Conservation (phyloP, 2,113 vertebrate species). For the Microcebus murinus region DNA sequence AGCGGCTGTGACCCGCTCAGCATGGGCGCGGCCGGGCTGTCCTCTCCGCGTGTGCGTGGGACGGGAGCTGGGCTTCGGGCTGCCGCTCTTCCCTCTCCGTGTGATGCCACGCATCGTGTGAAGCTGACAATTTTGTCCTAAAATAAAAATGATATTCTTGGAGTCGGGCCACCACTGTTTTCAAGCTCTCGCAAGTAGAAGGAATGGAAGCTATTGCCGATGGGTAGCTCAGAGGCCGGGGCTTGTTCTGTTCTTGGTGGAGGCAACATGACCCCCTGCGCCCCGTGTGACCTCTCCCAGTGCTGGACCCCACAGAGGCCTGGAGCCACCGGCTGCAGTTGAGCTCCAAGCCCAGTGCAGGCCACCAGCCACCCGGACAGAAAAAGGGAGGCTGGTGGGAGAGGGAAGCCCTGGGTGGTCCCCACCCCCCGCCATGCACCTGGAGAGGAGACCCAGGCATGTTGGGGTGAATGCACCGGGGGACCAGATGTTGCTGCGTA, state of each 20-base stretch:
- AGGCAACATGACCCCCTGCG: background rate
- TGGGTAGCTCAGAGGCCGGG: background rate
- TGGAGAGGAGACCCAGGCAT: background rate
- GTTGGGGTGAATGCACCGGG: too few species aligned
- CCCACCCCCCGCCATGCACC: rapidly evolving
- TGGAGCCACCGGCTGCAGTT: too few species aligned
- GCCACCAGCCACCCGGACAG: background rate
- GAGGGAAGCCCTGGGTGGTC: background rate
- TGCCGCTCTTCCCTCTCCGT: too few species aligned
- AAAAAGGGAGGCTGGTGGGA: background rate
- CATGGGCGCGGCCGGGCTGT: background rate
- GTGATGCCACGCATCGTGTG: background rate
- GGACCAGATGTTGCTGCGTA: background rate
- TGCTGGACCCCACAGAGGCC: background rate
- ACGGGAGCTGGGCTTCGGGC: background rate
- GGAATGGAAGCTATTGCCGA: background rate
- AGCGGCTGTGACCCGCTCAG: background rate
- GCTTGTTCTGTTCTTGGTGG: background rate
- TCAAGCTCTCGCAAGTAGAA: background rate
- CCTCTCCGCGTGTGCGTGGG: background rate
- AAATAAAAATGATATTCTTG: background rate
- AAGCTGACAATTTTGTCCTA: background rate
- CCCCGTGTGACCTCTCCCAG: background rate
- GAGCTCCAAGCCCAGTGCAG: background rate
- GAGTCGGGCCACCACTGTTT: too few species aligned